Evolutionary conservation across 2,888 invertebrate species (phyloP), one percentile per base, ranked within the genome.

Genomic region (Anthophora plumipes): DNA sequence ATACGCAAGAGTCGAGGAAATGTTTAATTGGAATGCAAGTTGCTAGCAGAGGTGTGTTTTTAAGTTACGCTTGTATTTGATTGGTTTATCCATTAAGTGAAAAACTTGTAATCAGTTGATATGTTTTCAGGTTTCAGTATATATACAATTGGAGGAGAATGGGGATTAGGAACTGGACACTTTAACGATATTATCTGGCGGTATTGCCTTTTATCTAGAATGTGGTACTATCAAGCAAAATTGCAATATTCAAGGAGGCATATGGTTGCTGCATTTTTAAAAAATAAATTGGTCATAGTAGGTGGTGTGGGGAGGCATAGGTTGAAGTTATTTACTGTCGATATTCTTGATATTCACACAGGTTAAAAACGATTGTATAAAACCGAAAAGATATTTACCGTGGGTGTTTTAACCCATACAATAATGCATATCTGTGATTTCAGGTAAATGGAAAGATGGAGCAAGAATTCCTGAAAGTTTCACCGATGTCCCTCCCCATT

Each of bases 251-350:
- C 89, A 5, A 85, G 92, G 25, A 81, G 92, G 52, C 90, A 92
- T 69, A 92, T 92, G 92, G 86, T 89, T 5, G 82, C 85, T 6
- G 89, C 76, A 31, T 84, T 92, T 75, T 37, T 92, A 0, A 70
- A 85, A 8, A 84, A 92, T 39, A 88, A 88, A 75, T 69, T 92
- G n/a, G 71, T 88, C 14, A 68, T 91, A n/a, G 82, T 89, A 2
- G 92, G 92, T 3, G 92, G 92, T 6, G 88, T 91, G 1, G 91
- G 92, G 14, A 88, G 74, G 0, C 85, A 89, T 73, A 86, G 91
- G 55, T 55, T 88, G 8, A 90, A 91, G 72, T 77, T 90, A 2
- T 76, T 57, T 0, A 84, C 87, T 0, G 88, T 91, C 11, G 86
- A 90, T 43, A 86, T 90, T 17, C 85, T 90, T 3, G 73, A 92